These are phyloP conservation scores for Tympanuchus pallidicinctus DNA, from an alignment of 2,113 vertebrate genomes.

Conservation along the genomic window DNA sequence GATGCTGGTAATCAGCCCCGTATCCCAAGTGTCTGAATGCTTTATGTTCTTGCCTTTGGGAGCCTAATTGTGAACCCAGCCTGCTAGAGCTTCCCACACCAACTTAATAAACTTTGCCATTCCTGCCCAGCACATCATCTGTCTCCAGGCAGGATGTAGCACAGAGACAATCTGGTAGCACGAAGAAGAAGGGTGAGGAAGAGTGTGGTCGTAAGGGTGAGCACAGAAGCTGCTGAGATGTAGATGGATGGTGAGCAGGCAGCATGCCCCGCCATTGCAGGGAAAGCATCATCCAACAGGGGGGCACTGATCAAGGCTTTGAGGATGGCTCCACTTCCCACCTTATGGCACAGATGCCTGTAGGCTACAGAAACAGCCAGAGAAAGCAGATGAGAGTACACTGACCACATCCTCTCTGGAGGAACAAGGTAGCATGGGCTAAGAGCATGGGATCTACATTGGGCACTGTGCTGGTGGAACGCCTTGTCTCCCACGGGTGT, in stretches of 20 bases:
- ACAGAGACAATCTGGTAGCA: not conserved
- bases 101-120: constrained; percentile 68
- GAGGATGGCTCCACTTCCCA: not conserved
- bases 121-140: constrained; percentile 47
- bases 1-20: constrained; percentile 78
- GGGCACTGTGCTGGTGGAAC: not conserved
- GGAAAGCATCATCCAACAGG: not conserved
- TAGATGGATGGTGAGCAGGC: not conserved
- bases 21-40: constrained; percentile 77
- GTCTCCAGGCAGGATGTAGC: constrained; percentile 39
- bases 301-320: rapidly evolving
- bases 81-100: constrained; percentile 61
- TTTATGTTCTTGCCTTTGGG: constrained; percentile 80
- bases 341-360: not conserved
- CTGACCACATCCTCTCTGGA: rapidly evolving
- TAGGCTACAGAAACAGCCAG: not conserved
- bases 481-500: not conserved
- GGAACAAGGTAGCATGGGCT: rapidly evolving
- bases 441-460: not conserved
- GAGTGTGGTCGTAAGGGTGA: not conserved
- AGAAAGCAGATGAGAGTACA: rapidly evolving
- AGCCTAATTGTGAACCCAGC: constrained; percentile 76
- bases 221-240: not conserved
- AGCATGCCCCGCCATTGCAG: rapidly evolving
- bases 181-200: not conserved